phyloP scores from a whole-genome alignment of 2,113 vertebrate species.

The Osmerus mordax region DNA sequence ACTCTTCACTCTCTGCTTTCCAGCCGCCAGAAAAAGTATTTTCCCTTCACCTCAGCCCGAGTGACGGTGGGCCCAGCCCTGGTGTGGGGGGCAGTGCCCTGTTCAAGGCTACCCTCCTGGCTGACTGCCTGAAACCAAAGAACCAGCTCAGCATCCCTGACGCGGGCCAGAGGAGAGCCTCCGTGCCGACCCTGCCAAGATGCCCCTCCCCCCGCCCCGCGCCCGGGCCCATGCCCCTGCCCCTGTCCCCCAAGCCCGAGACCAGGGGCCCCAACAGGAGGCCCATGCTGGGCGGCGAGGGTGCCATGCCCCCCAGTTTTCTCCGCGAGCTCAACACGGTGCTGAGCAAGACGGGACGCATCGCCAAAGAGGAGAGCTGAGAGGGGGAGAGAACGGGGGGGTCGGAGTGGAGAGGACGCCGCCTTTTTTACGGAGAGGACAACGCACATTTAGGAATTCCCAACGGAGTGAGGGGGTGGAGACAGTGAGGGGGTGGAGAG shows the following conservation, averaged over 20 bases:
- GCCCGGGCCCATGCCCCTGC: slow-evolving; percentile 9
- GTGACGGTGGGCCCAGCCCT: slow-evolving; percentile 13
- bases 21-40: slow-evolving; percentile 29
- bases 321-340: slow-evolving; percentile 84
- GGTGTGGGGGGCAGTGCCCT: slow-evolving; percentile 42
- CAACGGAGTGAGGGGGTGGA: neutral
- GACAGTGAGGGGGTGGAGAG: neutral
- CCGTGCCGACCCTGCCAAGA: neutral
- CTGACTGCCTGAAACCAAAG: slow-evolving; percentile 62
- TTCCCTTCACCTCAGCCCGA: slow-evolving; percentile 12
- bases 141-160: slow-evolving; percentile 15
- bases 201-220: slow-evolving; percentile 5
- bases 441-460: too few species aligned
- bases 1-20: neutral
- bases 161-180: neutral
- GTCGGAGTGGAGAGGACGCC: neutral
- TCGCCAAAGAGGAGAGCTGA: slow-evolving; percentile 58
- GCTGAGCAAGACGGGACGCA: slow-evolving; percentile 75
- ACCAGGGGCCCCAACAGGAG: slow-evolving; percentile 33
- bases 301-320: slow-evolving; percentile 75
- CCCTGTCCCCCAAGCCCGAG: neutral
- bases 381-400: slow-evolving; percentile 4
- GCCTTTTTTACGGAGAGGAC: too few species aligned
- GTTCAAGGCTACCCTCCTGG: slow-evolving; percentile 62
- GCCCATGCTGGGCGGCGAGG: slow-evolving; percentile 21